These are phyloP conservation scores for Epizoanthus stellaris DNA, from an alignment of 92 coral and sea anemone species.

Conservation along the genomic window DNA sequence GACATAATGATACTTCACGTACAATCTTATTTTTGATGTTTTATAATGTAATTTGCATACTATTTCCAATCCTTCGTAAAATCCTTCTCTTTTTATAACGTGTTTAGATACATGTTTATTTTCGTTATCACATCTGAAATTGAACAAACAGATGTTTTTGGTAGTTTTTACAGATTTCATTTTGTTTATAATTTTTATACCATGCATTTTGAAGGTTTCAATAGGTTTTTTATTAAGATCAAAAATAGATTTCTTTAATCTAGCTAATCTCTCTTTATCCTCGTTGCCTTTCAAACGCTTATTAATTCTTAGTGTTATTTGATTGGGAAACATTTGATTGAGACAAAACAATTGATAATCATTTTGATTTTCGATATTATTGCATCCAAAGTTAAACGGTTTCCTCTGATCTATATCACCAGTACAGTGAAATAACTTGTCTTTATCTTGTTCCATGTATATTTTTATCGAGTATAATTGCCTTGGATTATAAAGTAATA, in stretches of 20 bases:
- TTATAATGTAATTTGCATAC: constrained; percentile 37
- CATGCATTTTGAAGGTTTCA: constrained; percentile 23
- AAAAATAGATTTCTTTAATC: constrained; percentile 11
- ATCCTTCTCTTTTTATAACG: not conserved
- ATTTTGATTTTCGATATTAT: constrained; percentile 41
- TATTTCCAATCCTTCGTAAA: constrained; percentile 4
- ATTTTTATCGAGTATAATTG: constrained; percentile 35
- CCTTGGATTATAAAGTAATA: constrained; percentile 1
- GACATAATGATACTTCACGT: constrained; percentile 31
- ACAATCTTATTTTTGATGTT: constrained; percentile 9
- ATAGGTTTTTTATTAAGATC: constrained; percentile 34
- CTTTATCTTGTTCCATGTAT: constrained; percentile 21
- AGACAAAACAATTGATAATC: constrained; percentile 31
- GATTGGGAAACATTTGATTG: constrained; percentile 33
- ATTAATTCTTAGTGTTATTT: constrained; percentile 31
- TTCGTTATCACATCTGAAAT: not conserved
- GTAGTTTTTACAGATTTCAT: not conserved
- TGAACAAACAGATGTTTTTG: constrained; percentile 3
- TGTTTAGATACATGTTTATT: not conserved
- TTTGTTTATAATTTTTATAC: constrained; percentile 18
- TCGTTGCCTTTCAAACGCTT: constrained; percentile 11
- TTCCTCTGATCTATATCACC: constrained; percentile 47
- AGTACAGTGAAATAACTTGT: constrained; percentile 10
- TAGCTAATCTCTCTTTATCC: constrained; percentile 3
- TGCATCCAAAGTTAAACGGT: constrained; percentile 31